Evolutionary conservation across 2,888 invertebrate genomes (phyloP).

Genomic region (Ormyrus pomaceus): DNA sequence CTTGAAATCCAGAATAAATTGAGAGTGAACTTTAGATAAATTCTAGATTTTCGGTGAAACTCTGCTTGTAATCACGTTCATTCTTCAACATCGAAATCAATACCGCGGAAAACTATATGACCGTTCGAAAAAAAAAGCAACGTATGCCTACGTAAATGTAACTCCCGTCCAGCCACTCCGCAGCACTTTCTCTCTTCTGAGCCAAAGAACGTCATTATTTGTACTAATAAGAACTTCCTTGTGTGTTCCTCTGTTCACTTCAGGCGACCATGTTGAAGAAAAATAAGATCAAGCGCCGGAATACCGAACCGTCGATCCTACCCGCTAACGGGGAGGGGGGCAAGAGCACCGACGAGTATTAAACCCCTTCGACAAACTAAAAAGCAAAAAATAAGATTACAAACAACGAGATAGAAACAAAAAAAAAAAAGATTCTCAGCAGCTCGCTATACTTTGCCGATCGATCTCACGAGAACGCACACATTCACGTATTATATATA

Average conservation of each 20-base stretch:
- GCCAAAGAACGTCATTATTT: background rate
- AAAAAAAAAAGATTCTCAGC: background rate
- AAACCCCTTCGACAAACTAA: too few species aligned
- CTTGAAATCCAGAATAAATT: too few species aligned
- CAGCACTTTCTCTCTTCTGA: slow-evolving; percentile 4
- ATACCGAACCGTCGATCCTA: slow-evolving; percentile 88
- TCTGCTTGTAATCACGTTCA: too few species aligned
- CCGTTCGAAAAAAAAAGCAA: too few species aligned
- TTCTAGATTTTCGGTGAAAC: too few species aligned
- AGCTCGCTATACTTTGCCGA: slow-evolving; percentile 20
- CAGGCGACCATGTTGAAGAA: slow-evolving; percentile 99
- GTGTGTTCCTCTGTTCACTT: slow-evolving; percentile 74
- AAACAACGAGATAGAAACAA: background rate
- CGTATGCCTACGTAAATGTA: background rate
- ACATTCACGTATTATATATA: too few species aligned
- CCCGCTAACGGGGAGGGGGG: slow-evolving; percentile 84
- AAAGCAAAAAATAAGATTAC: too few species aligned
- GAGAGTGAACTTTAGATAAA: too few species aligned
- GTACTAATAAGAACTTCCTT: slow-evolving; percentile 54
- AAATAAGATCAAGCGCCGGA: slow-evolving; percentile 98
- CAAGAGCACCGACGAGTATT: slow-evolving; percentile 80
- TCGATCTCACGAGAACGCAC: slow-evolving; percentile 17
- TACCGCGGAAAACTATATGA: too few species aligned
- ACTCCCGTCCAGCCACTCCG: background rate
- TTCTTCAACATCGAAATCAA: too few species aligned